Base-by-base conservation (phyloP, 2,113 vertebrate species). In the Trematomus loennbergii region DNA sequence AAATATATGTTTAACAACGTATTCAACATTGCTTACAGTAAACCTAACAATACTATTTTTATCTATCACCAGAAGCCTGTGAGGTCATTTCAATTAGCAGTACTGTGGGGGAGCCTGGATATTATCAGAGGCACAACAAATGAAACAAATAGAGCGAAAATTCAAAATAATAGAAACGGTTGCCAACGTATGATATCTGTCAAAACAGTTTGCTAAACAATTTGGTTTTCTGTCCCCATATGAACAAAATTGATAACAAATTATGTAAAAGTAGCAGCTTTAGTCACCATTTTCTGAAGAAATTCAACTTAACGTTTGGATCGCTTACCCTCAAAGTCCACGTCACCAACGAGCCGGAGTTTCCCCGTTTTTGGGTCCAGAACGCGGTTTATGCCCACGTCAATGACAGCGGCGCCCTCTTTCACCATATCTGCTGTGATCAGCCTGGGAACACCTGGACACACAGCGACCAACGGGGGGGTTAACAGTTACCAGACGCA, bases 361-460 rank as follows among this genome's bases (percentile, higher is more conserved):
- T 96, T 97, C 52, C 96, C 95, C 2, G 96, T 97, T 20, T 93
- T 77, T 3, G 94, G 95, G 75, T 98, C 96, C 0, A 84, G 90
- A 83, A 97, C 82, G 13, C 95, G 96, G 91, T 97, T 97, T 90
- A 99, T 98, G 13, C 97, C 97, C 12, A 98, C 96, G 0, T 99
- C 97, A 58, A 98, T 97, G 48, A 98, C 96, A 16, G 95, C 91
- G 17, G 96, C 96, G 4, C 97, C 97, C 83, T 96, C 95, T 91
- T 97, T 98, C 62, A 99, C 93, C 97, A 98, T 98, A 65, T 98
- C 97, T 68, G 94, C 86, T 1, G 97, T 98, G 87, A 98, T 97
- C 91, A 98, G 64, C 52, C 95, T 93, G 1, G 97, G 97, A 85
- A 97, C 94, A 80, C 97, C 97, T 99, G 12, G 59, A 72, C 0